Evolutionary conservation across 2,888 invertebrate species (phyloP), one percentile per base, ranked within the genome.

Genomic region (Dolichopus griseipennis): DNA sequence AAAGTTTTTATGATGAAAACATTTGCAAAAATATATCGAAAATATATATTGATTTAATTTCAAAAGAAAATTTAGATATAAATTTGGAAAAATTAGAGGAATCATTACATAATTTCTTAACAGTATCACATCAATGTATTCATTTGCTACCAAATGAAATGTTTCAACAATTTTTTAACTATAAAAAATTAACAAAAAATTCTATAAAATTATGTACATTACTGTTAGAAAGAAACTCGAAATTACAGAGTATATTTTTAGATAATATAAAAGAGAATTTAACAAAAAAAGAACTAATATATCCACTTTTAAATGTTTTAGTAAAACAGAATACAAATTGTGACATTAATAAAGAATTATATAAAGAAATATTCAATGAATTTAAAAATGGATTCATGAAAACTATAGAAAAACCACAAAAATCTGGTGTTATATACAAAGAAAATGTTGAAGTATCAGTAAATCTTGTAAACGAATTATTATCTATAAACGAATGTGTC

Each of bases 331-430:
- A 73, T n/a, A 69, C 76, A 6, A 7, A 18, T 37, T 43, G 5
- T 52, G 6, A 68, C 4, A 18, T 78, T 5, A 75, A 84, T 0
- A 79, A 83, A 61, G 79, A 83, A 33, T 79, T 88, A 34, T 76
- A 89, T 5, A 75, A 76, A 27, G 82, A 79, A 66, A 81, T 90
- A 67, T 88, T 84, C 74, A 80, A 84, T 64, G 83, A 85, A 73
- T 87, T 88, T 72, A 86, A 88, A 77, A 79, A 83, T 0, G 86
- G 88, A 71, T 85, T 92, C 52, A 77, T 83, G 66, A 87, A 87
- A 77, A 83, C 86, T 70, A 79, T 90, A 63, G 86, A 88, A 74
- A 89, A 89, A 75, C 90, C 89, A 0, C 87, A 88, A 70, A 90
- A 90, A 80, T 86, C 86, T 5, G 87, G 87, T 0, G 85, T 86